A percentile compares a stretch with the other conserved stretches of the same genome.
These are phyloP conservation scores for Notocelia uddmanniana DNA, from an alignment of 2,888 invertebrate genomes.

Conservation along the genomic window DNA sequence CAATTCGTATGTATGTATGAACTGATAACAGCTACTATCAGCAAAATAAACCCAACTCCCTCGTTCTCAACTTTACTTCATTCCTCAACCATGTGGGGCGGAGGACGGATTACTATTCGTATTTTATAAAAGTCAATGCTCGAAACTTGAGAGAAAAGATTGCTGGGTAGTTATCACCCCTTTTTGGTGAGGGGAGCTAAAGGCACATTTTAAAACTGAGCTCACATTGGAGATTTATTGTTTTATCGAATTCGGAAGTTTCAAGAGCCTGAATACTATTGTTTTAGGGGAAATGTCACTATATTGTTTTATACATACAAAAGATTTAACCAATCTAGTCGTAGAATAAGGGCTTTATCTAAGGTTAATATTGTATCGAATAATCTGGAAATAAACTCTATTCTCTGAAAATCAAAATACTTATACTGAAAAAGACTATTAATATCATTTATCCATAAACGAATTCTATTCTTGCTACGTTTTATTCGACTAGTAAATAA, in stretches of 20 bases:
- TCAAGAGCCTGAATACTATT: slow-evolving; percentile 30
- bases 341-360: too few species aligned
- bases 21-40: neutral
- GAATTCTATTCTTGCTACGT: too few species aligned
- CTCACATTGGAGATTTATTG: slow-evolving; percentile 45
- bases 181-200: slow-evolving; percentile 46
- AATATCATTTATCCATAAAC: too few species aligned
- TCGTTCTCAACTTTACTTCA: slow-evolving; percentile 16
- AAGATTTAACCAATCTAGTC: too few species aligned
- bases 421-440: too few species aligned
- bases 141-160: slow-evolving; percentile 62
- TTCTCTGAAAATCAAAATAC: too few species aligned
- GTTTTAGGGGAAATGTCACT: slow-evolving; percentile 4
- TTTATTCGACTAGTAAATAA: too few species aligned
- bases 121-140: slow-evolving; percentile 75
- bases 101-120: slow-evolving; percentile 60
- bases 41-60: neutral
- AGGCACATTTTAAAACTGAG: slow-evolving; percentile 48
- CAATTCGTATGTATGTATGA: too few species aligned
- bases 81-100: slow-evolving; percentile 25
- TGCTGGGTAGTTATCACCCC: slow-evolving; percentile 58
- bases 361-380: too few species aligned
- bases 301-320: too few species aligned
- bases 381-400: too few species aligned
- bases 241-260: slow-evolving; percentile 41